Conservation (phyloP, 1,140 invertebrate species). For the Diorhabda sublineata region DNA sequence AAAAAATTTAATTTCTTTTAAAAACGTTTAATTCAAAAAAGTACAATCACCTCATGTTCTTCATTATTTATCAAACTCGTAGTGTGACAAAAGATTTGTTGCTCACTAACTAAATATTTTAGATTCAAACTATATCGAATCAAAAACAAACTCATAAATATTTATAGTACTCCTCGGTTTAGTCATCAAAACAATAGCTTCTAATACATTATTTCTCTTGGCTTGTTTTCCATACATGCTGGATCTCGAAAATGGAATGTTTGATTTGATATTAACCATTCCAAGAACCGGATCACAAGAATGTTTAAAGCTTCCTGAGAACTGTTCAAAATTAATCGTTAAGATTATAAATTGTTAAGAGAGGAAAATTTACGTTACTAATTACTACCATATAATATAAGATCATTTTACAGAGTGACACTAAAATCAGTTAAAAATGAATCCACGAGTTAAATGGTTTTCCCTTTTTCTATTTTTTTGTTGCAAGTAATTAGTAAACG, state of each 20-base stretch:
- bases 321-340: constrained; percentile 2
- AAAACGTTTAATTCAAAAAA: no score
- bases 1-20: no score
- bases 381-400: neutral
- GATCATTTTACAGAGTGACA: no score
- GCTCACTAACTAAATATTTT: neutral
- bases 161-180: neutral
- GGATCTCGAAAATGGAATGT: neutral
- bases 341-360: neutral
- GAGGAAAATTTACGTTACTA: neutral
- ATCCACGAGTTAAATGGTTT: no score
- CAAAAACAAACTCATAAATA: neutral
- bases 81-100: no score
- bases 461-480: no score
- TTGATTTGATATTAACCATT: neutral
- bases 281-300: constrained; percentile 1
- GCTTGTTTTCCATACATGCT: neutral
- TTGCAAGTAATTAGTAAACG: no score
- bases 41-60: no score
- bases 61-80: no score
- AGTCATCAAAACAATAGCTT: neutral
- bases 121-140: neutral
- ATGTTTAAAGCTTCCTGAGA: constrained; percentile 2
- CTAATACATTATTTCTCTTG: neutral
- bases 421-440: no score